Base-by-base conservation (phyloP, 1,140 invertebrate genomes). In the Drosophila yakuba region DNA sequence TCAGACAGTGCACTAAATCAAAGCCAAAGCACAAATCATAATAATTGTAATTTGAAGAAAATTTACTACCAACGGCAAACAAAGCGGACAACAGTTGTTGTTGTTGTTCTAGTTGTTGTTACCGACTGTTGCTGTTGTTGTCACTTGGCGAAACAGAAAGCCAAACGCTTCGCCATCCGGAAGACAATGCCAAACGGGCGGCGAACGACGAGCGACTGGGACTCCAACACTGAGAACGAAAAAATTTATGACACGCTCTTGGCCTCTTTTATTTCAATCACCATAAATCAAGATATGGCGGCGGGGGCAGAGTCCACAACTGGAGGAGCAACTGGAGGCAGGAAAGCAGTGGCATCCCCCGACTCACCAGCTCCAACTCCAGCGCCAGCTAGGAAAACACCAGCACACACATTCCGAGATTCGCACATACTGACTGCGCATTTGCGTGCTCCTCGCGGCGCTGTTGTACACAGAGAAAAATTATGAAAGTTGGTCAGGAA, bases 31-130 rank as follows among this genome's bases (percentile, higher is more conserved):
- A 89, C 84, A 89, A 89, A 89, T 89, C 84, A 89, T 89, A 84
- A 89, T 89, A 89, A 89, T 89, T 89, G 85, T 89, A 90, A 89
- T 89, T 89, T 89, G 84, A 89, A 89, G 84, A 89, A 89, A 90
- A 89, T 89, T 89, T 89, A 89, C 85, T 90, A 84, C 84, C 85
- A 86, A 60, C 72, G 77, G 69, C 79, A 67, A 71, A 71, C 67
- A 77, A 77, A 45, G 58, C 45, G 57, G 57, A 66, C 59, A 75
- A 28, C 39, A 60, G 60, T 59, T 60, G 64, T 28, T 71, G 50
- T n/a, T 48, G n/a, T 50, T 62, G 41, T 11, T 71, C 20, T 28
- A 28, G 20, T 28, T 41, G 25, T 10, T 68, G 43, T 58, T 60
- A 44, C 20, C 32, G 66, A 38, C 2, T 55, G 41, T 15, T 35